These are phyloP conservation scores for Cinclus cinclus DNA, from an alignment of 2,113 vertebrate species.

Conservation along the genomic window DNA sequence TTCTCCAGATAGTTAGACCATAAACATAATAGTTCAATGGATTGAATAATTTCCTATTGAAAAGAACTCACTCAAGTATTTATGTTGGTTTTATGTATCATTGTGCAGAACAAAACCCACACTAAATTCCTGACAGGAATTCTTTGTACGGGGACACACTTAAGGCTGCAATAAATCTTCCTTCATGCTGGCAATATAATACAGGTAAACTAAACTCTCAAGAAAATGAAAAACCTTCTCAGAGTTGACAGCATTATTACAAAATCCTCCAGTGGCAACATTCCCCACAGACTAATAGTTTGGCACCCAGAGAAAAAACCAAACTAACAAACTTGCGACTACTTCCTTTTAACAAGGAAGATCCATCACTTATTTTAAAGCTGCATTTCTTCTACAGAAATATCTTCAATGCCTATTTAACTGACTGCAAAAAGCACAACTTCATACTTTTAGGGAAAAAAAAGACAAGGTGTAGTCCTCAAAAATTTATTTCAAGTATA, in stretches of 20 bases:
- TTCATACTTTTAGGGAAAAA: background rate
- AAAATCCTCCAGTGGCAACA: background rate
- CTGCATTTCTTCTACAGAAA: background rate
- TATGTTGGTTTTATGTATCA: background rate
- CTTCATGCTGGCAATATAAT: background rate
- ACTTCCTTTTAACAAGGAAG: background rate
- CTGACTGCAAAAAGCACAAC: background rate
- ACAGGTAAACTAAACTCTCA: background rate
- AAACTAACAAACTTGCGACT: background rate
- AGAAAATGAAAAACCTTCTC: background rate
- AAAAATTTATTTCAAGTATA: slow-evolving; percentile 72
- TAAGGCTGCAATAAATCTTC: background rate
- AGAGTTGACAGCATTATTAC: background rate
- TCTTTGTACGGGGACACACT: background rate
- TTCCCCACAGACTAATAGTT: background rate
- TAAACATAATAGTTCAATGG: background rate
- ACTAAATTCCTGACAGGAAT: background rate
- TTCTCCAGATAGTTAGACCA: background rate
- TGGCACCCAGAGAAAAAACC: background rate
- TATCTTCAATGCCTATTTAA: background rate
- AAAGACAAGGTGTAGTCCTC: background rate
- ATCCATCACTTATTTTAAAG: background rate
- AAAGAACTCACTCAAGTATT: background rate
- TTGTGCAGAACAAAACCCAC: background rate
- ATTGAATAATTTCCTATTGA: background rate